phyloP scores from a whole-genome alignment of 2,888 invertebrate genomes.

The Archips xylosteana region DNA sequence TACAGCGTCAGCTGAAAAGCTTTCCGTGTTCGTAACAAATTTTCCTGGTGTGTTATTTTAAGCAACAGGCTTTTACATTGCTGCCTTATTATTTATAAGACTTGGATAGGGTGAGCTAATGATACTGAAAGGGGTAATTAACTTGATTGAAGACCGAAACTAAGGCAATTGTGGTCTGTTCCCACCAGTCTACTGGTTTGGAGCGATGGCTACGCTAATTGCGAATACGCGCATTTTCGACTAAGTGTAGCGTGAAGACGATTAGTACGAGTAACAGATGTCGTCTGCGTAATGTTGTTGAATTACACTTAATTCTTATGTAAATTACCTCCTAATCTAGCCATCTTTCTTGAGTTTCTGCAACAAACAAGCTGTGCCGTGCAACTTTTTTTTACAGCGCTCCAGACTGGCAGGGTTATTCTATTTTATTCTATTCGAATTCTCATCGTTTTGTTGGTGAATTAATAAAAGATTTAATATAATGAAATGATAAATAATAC shows the following conservation, averaged over 20 bases:
- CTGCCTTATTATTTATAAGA: slow-evolving; percentile 6
- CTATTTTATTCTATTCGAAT: neutral
- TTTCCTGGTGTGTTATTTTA: neutral
- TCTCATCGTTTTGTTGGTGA: neutral
- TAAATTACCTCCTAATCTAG: slow-evolving; percentile 18
- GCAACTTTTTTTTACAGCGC: neutral
- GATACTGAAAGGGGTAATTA: slow-evolving; percentile 28
- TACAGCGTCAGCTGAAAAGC: slow-evolving; percentile 12
- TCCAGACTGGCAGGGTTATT: neutral
- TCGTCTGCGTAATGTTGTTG: slow-evolving; percentile 30
- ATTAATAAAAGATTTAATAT: no score
- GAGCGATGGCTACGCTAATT: slow-evolving; percentile 5
- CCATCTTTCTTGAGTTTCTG: slow-evolving; percentile 1
- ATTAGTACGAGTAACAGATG: slow-evolving; percentile 26
- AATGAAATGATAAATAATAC: no score
- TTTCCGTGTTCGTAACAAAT: slow-evolving; percentile 5
- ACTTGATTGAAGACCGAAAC: slow-evolving; percentile 25
- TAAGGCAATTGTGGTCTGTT: slow-evolving; percentile 27
- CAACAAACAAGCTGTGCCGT: slow-evolving; percentile 6
- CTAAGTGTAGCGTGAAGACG: slow-evolving; percentile 17
- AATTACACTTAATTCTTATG: slow-evolving; percentile 21
- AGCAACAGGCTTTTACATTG: slow-evolving; percentile 8
- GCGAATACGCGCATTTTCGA: slow-evolving; percentile 15
- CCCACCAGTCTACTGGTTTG: slow-evolving; percentile 16
- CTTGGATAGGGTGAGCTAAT: slow-evolving; percentile 9